Percentiles rank a stretch among this genome's conserved stretches.
These are phyloP conservation scores for Zenarchopterus dispar DNA, from an alignment of 2,797 vertebrate species.

Conservation along the genomic window DNA sequence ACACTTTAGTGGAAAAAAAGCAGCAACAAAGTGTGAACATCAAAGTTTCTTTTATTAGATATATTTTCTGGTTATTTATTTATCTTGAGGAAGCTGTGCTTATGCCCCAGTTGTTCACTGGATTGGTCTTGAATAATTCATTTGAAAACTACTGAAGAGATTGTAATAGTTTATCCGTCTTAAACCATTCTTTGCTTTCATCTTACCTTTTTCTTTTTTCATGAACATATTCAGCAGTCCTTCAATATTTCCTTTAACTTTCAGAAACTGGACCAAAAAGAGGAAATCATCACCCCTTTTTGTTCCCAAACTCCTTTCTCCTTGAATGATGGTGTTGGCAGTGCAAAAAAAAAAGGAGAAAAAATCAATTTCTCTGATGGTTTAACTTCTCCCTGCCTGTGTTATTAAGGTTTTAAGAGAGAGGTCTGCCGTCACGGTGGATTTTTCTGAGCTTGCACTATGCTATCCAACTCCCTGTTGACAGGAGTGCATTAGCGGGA, in stretches of 20 bases:
- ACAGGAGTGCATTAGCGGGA: slow-evolving; percentile 72
- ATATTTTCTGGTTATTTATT: slow-evolving; percentile 59
- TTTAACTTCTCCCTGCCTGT: slow-evolving; percentile 34
- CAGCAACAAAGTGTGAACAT: slow-evolving; percentile 12
- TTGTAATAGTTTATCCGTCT: slow-evolving; percentile 40
- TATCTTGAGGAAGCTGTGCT: slow-evolving; percentile 62
- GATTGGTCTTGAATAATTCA: slow-evolving; percentile 74
- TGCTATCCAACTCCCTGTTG: slow-evolving; percentile 70
- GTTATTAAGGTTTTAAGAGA: slow-evolving; percentile 61
- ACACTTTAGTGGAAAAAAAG: slow-evolving; percentile 19
- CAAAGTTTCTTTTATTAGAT: slow-evolving; percentile 30
- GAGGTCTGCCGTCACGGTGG: slow-evolving; percentile 62
- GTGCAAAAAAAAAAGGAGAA: slow-evolving; percentile 21
- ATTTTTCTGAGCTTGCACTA: slow-evolving; percentile 69
- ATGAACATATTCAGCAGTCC: neutral
- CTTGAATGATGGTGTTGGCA: slow-evolving; percentile 12
- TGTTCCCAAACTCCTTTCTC: neutral
- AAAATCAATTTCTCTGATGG: slow-evolving; percentile 37
- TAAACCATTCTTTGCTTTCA: slow-evolving; percentile 25
- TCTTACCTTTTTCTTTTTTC: neutral
- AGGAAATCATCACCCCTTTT: slow-evolving; percentile 17
- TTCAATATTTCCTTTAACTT: slow-evolving; percentile 9
- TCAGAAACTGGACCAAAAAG: slow-evolving; percentile 22
- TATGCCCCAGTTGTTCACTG: slow-evolving; percentile 74
- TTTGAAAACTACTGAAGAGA: slow-evolving; percentile 65